Base-by-base conservation (phyloP, 2,113 vertebrate genomes). In the Sterrhoptilus dennistouni region DNA sequence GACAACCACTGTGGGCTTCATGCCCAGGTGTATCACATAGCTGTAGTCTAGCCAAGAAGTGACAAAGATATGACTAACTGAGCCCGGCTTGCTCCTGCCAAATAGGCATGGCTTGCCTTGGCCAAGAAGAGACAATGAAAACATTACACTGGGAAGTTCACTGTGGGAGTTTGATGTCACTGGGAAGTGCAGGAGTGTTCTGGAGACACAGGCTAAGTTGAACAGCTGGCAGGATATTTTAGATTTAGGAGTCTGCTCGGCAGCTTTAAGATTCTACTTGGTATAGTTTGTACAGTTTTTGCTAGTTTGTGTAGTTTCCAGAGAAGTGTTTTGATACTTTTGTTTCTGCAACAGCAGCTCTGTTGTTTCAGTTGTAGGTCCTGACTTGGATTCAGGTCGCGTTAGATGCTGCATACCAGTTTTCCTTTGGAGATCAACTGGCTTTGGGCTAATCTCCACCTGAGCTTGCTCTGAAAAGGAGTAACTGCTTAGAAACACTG, bases 1-100 rank as follows among this genome's bases (percentile, higher is more conserved):
- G 92, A 78, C 95, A 94, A 66, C 63, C 33, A 71, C 64, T 84
- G 65, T 89, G 83, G 96, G 95, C 95, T 92, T 92, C 56, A 21
- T 89, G 95, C 91, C 94, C 65, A 87, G 85, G 79, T 96, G 56
- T 91, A 87, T 96, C 91, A 71, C 7, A 1, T 38, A 96, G 83
- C 91, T 84, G 77, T 71, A 84, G 89, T 66, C 87, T 47, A 63
- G 93, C 91, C 94, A 95, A 92, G 86, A 60, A 71, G 60, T 91
- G 95, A 97, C 17, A 28, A 95, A 89, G 72, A 74, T 65, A 78
- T 56, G 93, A 94, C 53, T 84, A 89, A 95, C 54, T 59, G 72
- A 86, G 64, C 44, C n/a, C 0, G 0, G 27, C 42, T 31, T 74
- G 68, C 77, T 83, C n/a, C 69, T 95, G 89, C 79, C 89, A 89